Evolutionary conservation across 2,888 invertebrate species (phyloP), one percentile per base, ranked within the genome.

Genomic region (Monochamus alternatus): DNA sequence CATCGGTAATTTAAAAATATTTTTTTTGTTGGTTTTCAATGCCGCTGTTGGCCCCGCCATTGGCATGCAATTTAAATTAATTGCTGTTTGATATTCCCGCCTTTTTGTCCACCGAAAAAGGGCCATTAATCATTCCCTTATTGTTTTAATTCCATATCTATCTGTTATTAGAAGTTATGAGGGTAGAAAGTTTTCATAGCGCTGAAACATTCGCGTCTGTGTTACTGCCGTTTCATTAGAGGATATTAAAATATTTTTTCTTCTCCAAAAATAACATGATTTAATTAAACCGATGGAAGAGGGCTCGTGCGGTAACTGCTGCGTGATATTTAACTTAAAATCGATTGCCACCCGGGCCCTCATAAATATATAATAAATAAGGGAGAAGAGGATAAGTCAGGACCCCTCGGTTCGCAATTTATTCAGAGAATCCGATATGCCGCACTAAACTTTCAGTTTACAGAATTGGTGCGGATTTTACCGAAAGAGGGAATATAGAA

Each of bases 361-460:
- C 71, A 71, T 63, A 71, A 71, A 71, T 71, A 71, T 63, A 71
- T 71, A 71, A 71, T 51, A 63, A 62, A 63, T 71, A 63, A 52
- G 63, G 71, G 71, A 31, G 63, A 63, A 71, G 52, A 59, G 71
- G 63, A 71, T 69, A 71, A 71, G 71, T 63, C 71, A 62, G 63
- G 30, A 32, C 32, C 71, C 62, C 51, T 63, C 44, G 71, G 52
- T 9, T 51, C 32, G 71, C 62, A 71, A 71, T 71, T 71, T 71
- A 71, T 71, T 71, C 47, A 71, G 51, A 32, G 71, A 69, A 69
- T 60, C 60, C 30, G 47, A 44, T 69, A 59, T 60, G 43, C 44
- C 44, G 10, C 55, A 43, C 43, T 59, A 55, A 22, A 59, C 59
- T 43, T 68, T 68, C 68, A 68, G 58, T 68, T 68, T 68, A n/a